phyloP scores from a whole-genome alignment of 2,888 invertebrate genomes.

The Caenorhabditis becei region DNA sequence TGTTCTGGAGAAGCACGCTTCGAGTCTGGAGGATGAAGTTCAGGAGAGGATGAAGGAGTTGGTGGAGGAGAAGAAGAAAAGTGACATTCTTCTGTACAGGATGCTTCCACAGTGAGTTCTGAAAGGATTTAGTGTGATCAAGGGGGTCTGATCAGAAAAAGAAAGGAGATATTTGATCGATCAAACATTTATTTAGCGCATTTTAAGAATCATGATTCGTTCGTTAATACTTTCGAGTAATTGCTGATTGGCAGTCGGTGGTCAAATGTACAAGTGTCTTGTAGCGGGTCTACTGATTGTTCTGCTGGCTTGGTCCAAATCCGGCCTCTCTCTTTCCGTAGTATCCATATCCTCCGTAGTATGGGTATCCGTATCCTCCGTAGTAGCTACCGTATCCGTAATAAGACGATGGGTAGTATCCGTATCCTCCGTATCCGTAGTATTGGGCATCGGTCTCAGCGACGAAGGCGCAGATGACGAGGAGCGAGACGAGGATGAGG shows the following conservation, averaged over 20 bases:
- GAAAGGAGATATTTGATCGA: conserved; percentile 26
- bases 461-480: conserved; percentile 58
- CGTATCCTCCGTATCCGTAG: conserved; percentile 43
- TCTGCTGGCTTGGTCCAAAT: conserved; percentile 50
- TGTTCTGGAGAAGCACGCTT: conserved; percentile 76
- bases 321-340: conserved; percentile 63
- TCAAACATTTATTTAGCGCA: conserved; percentile 26
- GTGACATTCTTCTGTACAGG: conserved; percentile 74
- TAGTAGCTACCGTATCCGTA: conserved; percentile 59
- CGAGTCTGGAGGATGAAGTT: conserved; percentile 73
- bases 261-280: conserved; percentile 5
- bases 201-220: conserved; percentile 47
- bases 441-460: conserved; percentile 60
- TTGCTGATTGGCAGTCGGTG: conserved; percentile 22
- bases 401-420: conserved; percentile 50
- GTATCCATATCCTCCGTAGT: conserved; percentile 58
- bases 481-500: conserved; percentile 57
- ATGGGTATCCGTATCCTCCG: conserved; percentile 54
- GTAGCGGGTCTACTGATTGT: conserved; percentile 41
- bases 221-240: conserved; percentile 38
- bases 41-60: conserved; percentile 76
- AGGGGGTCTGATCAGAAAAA: background rate
- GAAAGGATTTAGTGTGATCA: background rate
- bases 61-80: conserved; percentile 77
- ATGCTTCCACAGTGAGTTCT: conserved; percentile 75